Evolutionary conservation across 35 echinoderm and acorn worm species (phyloP), one percentile per base, ranked within the genome.

Genomic region (Apostichopus californicus): DNA sequence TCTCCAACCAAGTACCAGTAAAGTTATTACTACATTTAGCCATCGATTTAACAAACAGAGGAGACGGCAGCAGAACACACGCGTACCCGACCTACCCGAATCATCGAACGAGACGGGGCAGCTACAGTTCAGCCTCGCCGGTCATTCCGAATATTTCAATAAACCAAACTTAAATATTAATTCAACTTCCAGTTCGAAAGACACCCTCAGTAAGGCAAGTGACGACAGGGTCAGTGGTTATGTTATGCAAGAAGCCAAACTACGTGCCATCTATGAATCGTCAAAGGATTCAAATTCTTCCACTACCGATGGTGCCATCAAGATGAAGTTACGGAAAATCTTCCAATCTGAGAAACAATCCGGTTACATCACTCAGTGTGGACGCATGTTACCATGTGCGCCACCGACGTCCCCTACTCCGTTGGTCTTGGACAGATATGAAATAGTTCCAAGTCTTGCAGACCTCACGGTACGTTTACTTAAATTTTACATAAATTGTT

Each of bases 341-440:
- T 99, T 93, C 86, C 89, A 96, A 81, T 99, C 97, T 17, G 97
- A 99, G 60, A 99, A 93, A 57, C 97, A 99, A 89, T 99, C 97
- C 34, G 88, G 91, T 89, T 84, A 80, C 89, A 90, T 99, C 6
- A 78, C 86, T 17, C 93, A 99, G 63, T 94, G 95, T 96, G 97
- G 97, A 11, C 78, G 63, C 28, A 46, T 93, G 24, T 18, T 96
- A 4, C 97, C 97, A 9, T 99, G 97, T 92, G 97, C 95, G 4
- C 97, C 97, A 8, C 97, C 97, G 53, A 87, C 86, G 12, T 92
- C 97, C 21, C 97, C 97, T 18, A 98, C 93, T 6, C 81, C 93
- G 46, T 83, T 94, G 53, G 80, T 91, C 54, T 64, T 94, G 13
- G 63, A 94, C 58, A 94, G 93, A 18, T 93, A 88, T 80, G 95